Conservation (phyloP, 2,888 invertebrate genomes). For the Tanypteryx hageni region DNA sequence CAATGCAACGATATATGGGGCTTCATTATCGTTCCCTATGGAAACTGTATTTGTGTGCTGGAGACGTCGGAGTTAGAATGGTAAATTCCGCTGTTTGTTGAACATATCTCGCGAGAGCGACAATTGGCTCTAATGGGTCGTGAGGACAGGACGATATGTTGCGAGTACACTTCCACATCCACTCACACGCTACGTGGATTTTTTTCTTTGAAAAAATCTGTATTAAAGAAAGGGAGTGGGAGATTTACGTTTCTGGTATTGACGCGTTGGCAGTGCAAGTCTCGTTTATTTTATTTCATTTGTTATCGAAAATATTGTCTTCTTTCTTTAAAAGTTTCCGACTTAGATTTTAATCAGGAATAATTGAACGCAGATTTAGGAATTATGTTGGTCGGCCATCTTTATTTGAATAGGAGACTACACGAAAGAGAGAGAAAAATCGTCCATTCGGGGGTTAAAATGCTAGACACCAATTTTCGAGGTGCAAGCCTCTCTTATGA, state of each 20-base stretch:
- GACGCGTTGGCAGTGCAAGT: no score
- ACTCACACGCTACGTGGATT: not conserved
- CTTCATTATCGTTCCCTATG: not conserved
- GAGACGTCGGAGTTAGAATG: not conserved
- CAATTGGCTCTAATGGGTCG: constrained; percentile 40
- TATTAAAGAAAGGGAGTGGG: not conserved
- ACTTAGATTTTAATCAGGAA: not conserved
- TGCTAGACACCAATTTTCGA: no score
- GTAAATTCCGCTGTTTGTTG: not conserved
- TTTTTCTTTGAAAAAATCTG: not conserved
- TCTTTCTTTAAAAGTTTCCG: not conserved
- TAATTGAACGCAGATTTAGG: no score
- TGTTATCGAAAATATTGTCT: not conserved
- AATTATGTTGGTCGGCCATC: no score
- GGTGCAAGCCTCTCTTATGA: no score
- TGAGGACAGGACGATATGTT: not conserved
- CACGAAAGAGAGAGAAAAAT: no score
- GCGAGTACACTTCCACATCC: not conserved
- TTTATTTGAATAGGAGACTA: no score
- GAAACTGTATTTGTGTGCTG: not conserved
- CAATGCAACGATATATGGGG: not conserved
- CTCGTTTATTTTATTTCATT: no score
- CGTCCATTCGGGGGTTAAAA: no score
- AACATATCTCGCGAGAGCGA: not conserved
- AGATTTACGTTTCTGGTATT: not conserved